Evolutionary conservation across 2,113 vertebrate species (phyloP).

Genomic region (Ardeotis arabs): DNA sequence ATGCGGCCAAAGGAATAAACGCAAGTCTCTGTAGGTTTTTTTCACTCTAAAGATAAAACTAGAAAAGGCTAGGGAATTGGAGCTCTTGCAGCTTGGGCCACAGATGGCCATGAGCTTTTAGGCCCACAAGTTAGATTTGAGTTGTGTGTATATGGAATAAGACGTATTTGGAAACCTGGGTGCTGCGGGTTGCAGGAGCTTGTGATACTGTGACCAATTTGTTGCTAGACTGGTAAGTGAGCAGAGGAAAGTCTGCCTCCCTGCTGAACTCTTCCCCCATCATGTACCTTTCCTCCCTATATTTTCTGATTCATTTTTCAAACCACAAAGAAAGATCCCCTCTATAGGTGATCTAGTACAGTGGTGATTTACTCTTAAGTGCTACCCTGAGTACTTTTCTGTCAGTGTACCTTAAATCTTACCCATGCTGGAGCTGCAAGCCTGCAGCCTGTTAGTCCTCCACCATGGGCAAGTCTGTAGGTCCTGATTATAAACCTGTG

Average conservation of each 20-base stretch:
- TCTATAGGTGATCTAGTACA: neutral
- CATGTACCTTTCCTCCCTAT: neutral
- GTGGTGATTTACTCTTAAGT: neutral
- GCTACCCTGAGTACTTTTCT: neutral
- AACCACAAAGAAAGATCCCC: neutral
- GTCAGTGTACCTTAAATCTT: neutral
- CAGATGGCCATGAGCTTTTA: neutral
- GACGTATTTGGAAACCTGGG: neutral
- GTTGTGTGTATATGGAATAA: neutral
- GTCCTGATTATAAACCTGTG: neutral
- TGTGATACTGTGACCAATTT: too few relatives aligned
- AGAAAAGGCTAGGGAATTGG: neutral
- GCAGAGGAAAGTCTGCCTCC: neutral
- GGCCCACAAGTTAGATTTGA: neutral
- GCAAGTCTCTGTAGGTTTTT: neutral
- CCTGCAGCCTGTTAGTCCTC: neutral
- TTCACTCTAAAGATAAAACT: neutral
- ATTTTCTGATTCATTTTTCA: neutral
- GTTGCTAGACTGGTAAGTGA: neutral
- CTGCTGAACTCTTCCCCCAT: neutral
- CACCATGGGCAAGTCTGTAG: neutral
- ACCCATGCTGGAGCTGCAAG: neutral
- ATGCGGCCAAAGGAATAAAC: accelerated
- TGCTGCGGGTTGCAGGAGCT: neutral
- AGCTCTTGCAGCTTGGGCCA: neutral